phyloP scores from a whole-genome alignment of 2,888 invertebrate species.

The Melikaiella ostensackeni region DNA sequence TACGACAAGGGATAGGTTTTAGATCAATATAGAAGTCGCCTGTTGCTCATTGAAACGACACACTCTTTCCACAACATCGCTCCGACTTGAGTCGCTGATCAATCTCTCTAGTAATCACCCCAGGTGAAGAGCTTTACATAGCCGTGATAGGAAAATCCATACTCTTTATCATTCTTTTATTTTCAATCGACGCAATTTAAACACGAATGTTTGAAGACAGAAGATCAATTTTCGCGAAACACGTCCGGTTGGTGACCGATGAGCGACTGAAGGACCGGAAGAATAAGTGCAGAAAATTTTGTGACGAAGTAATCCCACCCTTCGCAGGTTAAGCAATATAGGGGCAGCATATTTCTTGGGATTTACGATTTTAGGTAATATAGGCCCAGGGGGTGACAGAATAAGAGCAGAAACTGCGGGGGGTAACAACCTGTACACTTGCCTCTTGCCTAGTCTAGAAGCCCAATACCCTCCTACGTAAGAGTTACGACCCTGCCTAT shows the following conservation, averaged over 20 bases:
- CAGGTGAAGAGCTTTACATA: no score
- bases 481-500: conserved; percentile 69
- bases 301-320: conserved; percentile 19
- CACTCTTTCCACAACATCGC: no score
- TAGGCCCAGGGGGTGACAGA: conserved; percentile 60
- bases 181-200: background rate
- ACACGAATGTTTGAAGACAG: background rate
- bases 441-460: conserved; percentile 55
- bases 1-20: no score
- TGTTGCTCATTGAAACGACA: no score
- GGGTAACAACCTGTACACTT: conserved; percentile 67
- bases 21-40: no score
- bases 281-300: conserved; percentile 14
- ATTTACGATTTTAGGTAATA: conserved; percentile 56
- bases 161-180: background rate
- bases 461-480: conserved; percentile 62
- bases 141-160: no score
- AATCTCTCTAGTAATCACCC: no score
- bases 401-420: conserved; percentile 69
- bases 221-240: conserved; percentile 16
- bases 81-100: no score
- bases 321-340: conserved; percentile 45
- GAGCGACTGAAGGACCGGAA: conserved; percentile 28
- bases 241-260: background rate
- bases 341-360: conserved; percentile 47